Evolutionary conservation across 2,113 vertebrate species (phyloP).

Genomic region (Ranitomeya imitator): DNA sequence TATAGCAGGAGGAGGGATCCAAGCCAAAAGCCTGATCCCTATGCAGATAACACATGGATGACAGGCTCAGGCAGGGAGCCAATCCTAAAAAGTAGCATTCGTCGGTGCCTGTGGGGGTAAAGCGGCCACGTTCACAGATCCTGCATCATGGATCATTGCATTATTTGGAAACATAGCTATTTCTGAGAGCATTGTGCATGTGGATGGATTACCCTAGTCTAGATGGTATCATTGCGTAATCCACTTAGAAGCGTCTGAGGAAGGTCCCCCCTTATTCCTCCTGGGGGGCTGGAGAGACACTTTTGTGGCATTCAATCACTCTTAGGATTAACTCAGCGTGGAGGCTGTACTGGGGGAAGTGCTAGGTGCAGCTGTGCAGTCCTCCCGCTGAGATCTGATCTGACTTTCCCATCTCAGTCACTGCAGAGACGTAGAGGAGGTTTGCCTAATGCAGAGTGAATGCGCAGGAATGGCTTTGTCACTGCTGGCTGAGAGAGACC

Average conservation of each 20-base stretch:
- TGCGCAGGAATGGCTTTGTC: slow-evolving; percentile 63
- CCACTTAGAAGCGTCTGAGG: slow-evolving; percentile 8
- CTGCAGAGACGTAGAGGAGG: slow-evolving; percentile 63
- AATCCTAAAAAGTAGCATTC: slow-evolving; percentile 28
- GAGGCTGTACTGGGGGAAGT: slow-evolving; percentile 61
- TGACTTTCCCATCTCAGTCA: slow-evolving; percentile 64
- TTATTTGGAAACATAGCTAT: too few relatives aligned
- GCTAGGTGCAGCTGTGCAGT: slow-evolving; percentile 59
- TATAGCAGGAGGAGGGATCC: slow-evolving; percentile 11
- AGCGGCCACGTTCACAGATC: background rate
- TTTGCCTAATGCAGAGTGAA: slow-evolving; percentile 64
- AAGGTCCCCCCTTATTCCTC: slow-evolving; percentile 21
- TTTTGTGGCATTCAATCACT: slow-evolving; percentile 59
- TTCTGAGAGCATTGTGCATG: background rate
- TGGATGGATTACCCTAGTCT: background rate
- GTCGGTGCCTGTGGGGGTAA: background rate
- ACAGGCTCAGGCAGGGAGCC: slow-evolving; percentile 24
- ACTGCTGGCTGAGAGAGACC: slow-evolving; percentile 56
- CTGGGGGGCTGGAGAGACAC: slow-evolving; percentile 39
- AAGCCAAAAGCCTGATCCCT: background rate
- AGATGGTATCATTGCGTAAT: background rate
- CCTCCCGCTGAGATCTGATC: slow-evolving; percentile 66
- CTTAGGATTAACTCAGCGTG: slow-evolving; percentile 65
- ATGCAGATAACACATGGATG: slow-evolving; percentile 11
- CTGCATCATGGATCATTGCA: too few relatives aligned